A percentile compares a stretch with the other conserved stretches of the same genome.
Conservation (phyloP, 2,113 vertebrate species). For the Xyrauchen texanus region DNA sequence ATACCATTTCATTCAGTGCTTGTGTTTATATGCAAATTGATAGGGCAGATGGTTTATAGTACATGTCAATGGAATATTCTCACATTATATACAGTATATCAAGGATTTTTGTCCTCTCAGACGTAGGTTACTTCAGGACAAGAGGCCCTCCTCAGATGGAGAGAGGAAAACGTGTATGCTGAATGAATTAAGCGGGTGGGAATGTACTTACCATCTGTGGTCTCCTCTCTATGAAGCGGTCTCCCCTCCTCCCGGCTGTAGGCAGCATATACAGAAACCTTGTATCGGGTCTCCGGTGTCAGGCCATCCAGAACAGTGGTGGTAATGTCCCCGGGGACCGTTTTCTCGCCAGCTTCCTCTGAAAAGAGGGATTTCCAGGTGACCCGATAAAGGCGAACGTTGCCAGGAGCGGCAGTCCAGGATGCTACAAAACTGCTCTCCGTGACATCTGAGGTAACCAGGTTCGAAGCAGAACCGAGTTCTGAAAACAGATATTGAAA, state of each 20-base stretch:
- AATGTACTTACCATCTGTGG: constrained; percentile 84
- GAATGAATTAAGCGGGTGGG: constrained; percentile 41
- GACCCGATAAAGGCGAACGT: constrained; percentile 85
- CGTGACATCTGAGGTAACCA: constrained; percentile 89
- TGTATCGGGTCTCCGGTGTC: constrained; percentile 93
- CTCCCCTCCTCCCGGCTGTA: constrained; percentile 89
- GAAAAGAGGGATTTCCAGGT: constrained; percentile 88
- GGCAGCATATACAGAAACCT: constrained; percentile 85
- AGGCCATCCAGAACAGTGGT: constrained; percentile 84
- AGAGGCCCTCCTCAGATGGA: constrained; percentile 33
- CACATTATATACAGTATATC: constrained; percentile 23
- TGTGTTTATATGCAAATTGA: neutral
- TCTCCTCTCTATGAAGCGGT: constrained; percentile 87
- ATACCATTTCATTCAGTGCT: neutral
- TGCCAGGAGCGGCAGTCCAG: constrained; percentile 91
- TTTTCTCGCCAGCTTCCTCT: constrained; percentile 85
- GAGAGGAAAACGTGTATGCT: constrained; percentile 8
- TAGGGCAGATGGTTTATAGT: too few species aligned
- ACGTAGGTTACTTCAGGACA: constrained; percentile 40
- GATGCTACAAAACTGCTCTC: constrained; percentile 85
- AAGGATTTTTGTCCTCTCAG: constrained; percentile 11
- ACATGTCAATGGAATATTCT: neutral
- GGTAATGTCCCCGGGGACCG: constrained; percentile 78
- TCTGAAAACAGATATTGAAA: constrained; percentile 71
- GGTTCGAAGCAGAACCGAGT: constrained; percentile 86